Evolutionary conservation across 2,888 invertebrate species (phyloP).

Genomic region (Phengaris arion): DNA sequence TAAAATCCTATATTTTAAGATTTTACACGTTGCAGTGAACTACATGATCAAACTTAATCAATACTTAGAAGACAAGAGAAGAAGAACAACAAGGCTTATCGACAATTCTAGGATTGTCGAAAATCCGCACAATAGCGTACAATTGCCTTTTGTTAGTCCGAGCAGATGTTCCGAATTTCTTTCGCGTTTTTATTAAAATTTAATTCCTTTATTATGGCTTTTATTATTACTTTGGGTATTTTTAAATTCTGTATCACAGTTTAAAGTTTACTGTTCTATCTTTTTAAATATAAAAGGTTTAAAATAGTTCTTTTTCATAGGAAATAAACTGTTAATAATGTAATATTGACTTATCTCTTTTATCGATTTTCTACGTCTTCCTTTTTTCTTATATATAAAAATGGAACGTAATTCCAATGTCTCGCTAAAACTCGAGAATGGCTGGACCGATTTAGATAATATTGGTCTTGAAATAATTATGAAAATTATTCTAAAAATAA

Average conservation of each 20-base stretch:
- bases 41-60: slow-evolving; percentile 43
- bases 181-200: slow-evolving; percentile 1
- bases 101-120: slow-evolving; percentile 33
- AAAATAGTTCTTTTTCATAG: too few relatives aligned
- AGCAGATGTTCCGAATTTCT: slow-evolving; percentile 1
- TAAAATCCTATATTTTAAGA: neutral
- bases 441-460: too few relatives aligned
- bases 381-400: too few relatives aligned
- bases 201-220: neutral
- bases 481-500: too few relatives aligned
- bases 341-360: too few relatives aligned
- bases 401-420: too few relatives aligned
- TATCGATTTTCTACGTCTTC: too few relatives aligned
- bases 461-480: too few relatives aligned
- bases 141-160: slow-evolving; percentile 32
- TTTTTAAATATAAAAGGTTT: too few relatives aligned
- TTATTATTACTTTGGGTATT: neutral
- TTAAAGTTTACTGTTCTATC: too few relatives aligned
- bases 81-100: slow-evolving; percentile 40
- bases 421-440: too few relatives aligned
- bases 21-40: neutral
- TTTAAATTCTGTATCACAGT: neutral
- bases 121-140: slow-evolving; percentile 37
- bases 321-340: too few relatives aligned
- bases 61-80: slow-evolving; percentile 31